Base-by-base conservation (phyloP, 2,888 invertebrate genomes). In the Ceraclea dissimilis region DNA sequence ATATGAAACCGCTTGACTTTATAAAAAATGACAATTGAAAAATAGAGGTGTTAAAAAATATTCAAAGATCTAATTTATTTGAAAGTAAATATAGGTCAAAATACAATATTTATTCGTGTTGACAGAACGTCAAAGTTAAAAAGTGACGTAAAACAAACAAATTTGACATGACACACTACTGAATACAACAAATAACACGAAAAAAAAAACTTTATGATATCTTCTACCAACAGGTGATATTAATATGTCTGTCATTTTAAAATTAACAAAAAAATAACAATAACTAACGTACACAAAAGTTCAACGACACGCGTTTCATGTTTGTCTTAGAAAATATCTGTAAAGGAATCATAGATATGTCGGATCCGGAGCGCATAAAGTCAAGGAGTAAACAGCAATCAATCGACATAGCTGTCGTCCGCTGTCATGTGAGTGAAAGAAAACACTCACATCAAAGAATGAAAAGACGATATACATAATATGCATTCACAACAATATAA, bases 351-450 rank as follows among this genome's bases (percentile, higher is more conserved):
- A 17, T 19, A 49, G 39, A n/a, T 13, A 16, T 39, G 4, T 39
- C 16, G 39, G 13, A 39, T 39, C 39, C 39, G 39, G 39, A 4
- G 13, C 13, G 13, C 39, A 39, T 31, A 21, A 18, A 21, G 56
- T 22, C 20, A 54, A 34, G 56, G 46, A 56, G 46, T 11, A 54
- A 54, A 49, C 49, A 49, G 6, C 57, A 19, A 57, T 57, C 57
- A 57, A 53, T 57, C 57, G 54, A 21, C 57, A 51, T 22, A 33
- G 39, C 54, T 57, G 57, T 57, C 57, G 49, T 31, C 49, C 46
- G 52, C 49, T 49, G 57, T 54, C 57, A 54, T 17, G 11, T 52
- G 2, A 39, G 26, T 16, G 5, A 39, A 16, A 39, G n/a, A 39
- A 39, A 39, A 39, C 13, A 39, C 16, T 39, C 39, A 13, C 51